Evolutionary conservation across 2,113 vertebrate genomes (phyloP).

Genomic region (Salvelinus alpinus): DNA sequence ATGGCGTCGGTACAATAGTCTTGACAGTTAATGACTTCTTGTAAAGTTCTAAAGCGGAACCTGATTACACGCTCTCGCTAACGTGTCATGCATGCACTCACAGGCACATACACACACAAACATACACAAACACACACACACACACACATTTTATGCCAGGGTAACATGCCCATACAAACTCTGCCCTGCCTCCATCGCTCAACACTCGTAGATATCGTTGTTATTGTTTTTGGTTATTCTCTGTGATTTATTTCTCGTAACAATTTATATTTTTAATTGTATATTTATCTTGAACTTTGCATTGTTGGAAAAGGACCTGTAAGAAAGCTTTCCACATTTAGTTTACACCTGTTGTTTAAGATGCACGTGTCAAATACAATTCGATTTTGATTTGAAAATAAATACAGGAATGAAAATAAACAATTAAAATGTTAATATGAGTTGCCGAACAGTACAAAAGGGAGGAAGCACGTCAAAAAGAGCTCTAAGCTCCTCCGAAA

Average conservation of each 20-base stretch:
- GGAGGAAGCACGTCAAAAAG: constrained; percentile 28
- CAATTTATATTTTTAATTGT: too few species aligned
- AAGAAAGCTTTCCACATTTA: too few species aligned
- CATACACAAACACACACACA: constrained; percentile 35
- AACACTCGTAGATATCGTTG: too few species aligned
- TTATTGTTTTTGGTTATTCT: background rate
- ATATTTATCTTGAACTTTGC: too few species aligned
- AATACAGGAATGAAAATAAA: constrained; percentile 62
- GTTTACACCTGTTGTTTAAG: too few species aligned
- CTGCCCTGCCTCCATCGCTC: constrained; percentile 38
- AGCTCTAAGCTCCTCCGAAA: constrained; percentile 26
- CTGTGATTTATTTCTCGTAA: too few species aligned
- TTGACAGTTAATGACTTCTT: constrained; percentile 76
- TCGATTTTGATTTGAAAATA: constrained; percentile 41
- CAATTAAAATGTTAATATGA: constrained; percentile 74
- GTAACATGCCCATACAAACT: constrained; percentile 11
- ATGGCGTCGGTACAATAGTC: constrained; percentile 77
- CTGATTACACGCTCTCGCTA: constrained; percentile 70
- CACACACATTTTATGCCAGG: background rate
- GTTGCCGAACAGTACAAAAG: constrained; percentile 15
- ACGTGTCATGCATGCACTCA: background rate
- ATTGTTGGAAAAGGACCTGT: too few species aligned
- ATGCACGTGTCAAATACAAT: too few species aligned
- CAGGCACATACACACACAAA: too few species aligned
- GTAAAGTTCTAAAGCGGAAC: constrained; percentile 76